Base-by-base conservation (phyloP, 2,888 invertebrate genomes). In the Philonicus albiceps region DNA sequence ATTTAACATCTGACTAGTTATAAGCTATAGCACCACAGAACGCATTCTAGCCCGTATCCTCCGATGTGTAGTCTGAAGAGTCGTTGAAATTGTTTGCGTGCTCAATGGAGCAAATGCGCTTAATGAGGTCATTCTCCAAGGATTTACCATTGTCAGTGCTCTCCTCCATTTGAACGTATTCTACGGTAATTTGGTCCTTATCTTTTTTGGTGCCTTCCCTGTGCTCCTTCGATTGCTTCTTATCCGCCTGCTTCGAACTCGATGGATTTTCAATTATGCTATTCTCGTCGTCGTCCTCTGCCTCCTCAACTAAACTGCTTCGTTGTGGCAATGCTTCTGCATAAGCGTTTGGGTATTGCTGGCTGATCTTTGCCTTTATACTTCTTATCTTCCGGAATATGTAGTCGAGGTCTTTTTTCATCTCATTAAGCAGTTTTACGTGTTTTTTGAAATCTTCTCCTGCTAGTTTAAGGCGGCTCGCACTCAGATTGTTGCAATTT, bases 401-500 rank as follows among this genome's bases (percentile, higher is more conserved):
- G 89, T 96, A 96, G 91, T 99, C 98, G 86, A 99, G 93, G 92
- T 99, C 99, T 90, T 97, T 98, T 90, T 97, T 97, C 96, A 98
- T 98, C 86, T 98, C 98, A 8, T 95, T 92, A 1, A 99, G 93
- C 1, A 98, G 93, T 87, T 96, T 95, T 0, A 97, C 97, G 91
- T 99, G 98, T 89, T 96, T 96, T 90, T 96, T 97, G 90, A 99
- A 98, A 90, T 99, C 98, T 0, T 95, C 95, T 8, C 95, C 95
- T 0, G 98, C 98, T 27, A 95, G 95, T 90, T 97, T 96, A 85
- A 98, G 94, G 13, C 99, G 94, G 88, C 96, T 96, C 3, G 96
- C 95, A 0, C 98, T 98, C n/a, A 99, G 92, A 22, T 97, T 96
- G 92, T 98, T 98, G 91, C 99, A 99, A 91, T 99, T 99, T 11